These are phyloP conservation scores for Acrossocheilus fasciatus DNA, from an alignment of 2,797 vertebrate species.

Conservation along the genomic window DNA sequence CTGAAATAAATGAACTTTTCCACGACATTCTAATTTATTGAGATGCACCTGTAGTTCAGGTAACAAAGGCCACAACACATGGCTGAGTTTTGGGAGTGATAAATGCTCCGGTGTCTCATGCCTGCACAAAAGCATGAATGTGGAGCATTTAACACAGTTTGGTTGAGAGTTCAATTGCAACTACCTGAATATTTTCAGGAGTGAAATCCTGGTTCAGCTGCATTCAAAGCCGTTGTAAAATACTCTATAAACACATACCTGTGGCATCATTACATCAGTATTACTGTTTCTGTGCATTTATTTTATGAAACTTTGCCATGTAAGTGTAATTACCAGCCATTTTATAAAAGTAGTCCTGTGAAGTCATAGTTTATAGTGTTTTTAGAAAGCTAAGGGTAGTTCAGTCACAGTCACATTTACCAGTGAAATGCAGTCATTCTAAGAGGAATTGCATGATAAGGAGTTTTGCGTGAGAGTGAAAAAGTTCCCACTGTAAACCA, in stretches of 20 bases:
- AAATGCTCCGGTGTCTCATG: not conserved
- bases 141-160: not conserved
- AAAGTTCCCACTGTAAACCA: not conserved
- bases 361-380: not conserved
- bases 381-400: not conserved
- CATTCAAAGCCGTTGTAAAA: not conserved
- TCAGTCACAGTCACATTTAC: not conserved
- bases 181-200: not conserved
- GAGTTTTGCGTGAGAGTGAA: not conserved
- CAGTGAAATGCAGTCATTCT: not conserved
- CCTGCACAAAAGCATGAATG: slow-evolving; percentile 10
- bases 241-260: not conserved
- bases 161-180: not conserved
- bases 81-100: not conserved
- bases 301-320: not conserved
- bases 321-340: not conserved
- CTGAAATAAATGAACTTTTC: too few species aligned
- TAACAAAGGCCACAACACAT: not conserved
- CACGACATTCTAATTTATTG: too few species aligned
- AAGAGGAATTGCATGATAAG: not conserved
- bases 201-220: not conserved
- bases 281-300: not conserved
- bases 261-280: not conserved
- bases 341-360: not conserved
- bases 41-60: not conserved